Evolutionary conservation across 2,797 vertebrate species (phyloP).

Genomic region (Neostethus bicornis): DNA sequence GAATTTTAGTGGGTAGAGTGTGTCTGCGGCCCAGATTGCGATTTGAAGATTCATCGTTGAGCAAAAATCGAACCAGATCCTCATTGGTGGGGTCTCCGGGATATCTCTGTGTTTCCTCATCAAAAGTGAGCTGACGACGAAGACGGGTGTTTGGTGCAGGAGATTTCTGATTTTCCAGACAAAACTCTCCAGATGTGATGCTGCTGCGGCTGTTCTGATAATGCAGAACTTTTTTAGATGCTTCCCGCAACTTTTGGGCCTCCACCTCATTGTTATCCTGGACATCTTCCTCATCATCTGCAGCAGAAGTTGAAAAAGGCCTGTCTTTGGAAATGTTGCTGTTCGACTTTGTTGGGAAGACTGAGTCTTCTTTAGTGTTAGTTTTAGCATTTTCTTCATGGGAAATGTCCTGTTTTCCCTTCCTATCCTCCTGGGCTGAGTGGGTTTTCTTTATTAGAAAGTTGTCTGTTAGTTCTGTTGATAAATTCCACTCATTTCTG

Average conservation of each 20-base stretch:
- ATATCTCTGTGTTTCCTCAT: constrained; percentile 59
- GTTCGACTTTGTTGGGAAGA: constrained; percentile 6
- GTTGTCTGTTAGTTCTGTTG: constrained; percentile 37
- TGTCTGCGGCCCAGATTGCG: constrained; percentile 67
- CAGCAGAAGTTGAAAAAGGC: constrained; percentile 34
- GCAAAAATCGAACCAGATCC: constrained; percentile 51
- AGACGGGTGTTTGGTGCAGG: constrained; percentile 21
- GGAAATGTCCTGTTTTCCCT: background rate
- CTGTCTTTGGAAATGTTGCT: constrained; percentile 25
- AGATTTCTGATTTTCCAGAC: constrained; percentile 61
- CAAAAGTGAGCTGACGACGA: constrained; percentile 56
- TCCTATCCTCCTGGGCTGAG: background rate
- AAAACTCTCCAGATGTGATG: constrained; percentile 65
- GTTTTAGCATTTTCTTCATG: constrained; percentile 26
- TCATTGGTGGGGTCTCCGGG: constrained; percentile 56
- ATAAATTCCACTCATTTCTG: constrained; percentile 69
- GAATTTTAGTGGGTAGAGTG: constrained; percentile 59
- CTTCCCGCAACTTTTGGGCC: constrained; percentile 78
- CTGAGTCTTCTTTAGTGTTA: constrained; percentile 1
- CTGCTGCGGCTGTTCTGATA: constrained; percentile 77
- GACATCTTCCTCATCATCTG: constrained; percentile 48
- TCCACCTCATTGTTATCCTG: constrained; percentile 73
- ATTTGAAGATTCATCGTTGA: constrained; percentile 35
- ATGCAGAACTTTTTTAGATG: constrained; percentile 74
- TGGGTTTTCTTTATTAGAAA: constrained; percentile 8